These are phyloP conservation scores for Hirtodrosophila alboralis DNA, from an alignment of 2,888 invertebrate species.

Conservation along the genomic window DNA sequence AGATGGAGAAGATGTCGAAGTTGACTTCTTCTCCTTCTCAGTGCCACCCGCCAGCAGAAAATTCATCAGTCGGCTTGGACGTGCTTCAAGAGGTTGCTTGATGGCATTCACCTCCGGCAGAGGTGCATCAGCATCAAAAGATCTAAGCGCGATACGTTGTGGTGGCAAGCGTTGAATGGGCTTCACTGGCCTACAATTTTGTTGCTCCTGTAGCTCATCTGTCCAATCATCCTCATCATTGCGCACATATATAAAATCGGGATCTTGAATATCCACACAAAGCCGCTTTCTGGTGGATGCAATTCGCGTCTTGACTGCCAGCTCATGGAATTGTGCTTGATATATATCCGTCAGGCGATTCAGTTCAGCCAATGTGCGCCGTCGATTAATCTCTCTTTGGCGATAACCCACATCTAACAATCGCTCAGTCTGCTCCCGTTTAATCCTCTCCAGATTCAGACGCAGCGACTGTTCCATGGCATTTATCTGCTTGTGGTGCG, in stretches of 20 bases:
- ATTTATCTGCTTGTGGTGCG: constrained; percentile 49
- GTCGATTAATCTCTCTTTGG: neutral
- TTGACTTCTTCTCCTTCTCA: neutral
- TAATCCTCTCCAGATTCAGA: constrained; percentile 25
- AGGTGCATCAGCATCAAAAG: neutral
- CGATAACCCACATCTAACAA: constrained; percentile 20
- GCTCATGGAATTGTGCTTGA: constrained; percentile 37
- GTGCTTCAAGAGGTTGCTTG: neutral
- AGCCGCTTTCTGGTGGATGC: constrained; percentile 38
- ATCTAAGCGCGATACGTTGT: no score
- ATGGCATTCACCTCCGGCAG: neutral
- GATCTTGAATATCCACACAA: neutral
- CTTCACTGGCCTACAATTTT: no score
- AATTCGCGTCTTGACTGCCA: constrained; percentile 40
- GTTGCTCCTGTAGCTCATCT: neutral
- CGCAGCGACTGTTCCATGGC: constrained; percentile 48
- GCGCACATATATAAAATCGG: constrained; percentile 18
- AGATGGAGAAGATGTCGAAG: constrained; percentile 1
- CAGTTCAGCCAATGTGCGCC: constrained; percentile 36
- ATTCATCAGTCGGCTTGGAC: constrained; percentile 38
- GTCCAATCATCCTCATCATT: neutral
- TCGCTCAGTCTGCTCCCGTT: constrained; percentile 29
- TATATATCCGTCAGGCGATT: constrained; percentile 43
- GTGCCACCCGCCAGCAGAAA: constrained; percentile 16
- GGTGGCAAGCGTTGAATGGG: neutral